A percentile compares a stretch with the other conserved stretches of the same genome.
These are phyloP conservation scores for Pseudomyrmex flavicornis DNA, from an alignment of 1,140 invertebrate genomes.

Conservation along the genomic window DNA sequence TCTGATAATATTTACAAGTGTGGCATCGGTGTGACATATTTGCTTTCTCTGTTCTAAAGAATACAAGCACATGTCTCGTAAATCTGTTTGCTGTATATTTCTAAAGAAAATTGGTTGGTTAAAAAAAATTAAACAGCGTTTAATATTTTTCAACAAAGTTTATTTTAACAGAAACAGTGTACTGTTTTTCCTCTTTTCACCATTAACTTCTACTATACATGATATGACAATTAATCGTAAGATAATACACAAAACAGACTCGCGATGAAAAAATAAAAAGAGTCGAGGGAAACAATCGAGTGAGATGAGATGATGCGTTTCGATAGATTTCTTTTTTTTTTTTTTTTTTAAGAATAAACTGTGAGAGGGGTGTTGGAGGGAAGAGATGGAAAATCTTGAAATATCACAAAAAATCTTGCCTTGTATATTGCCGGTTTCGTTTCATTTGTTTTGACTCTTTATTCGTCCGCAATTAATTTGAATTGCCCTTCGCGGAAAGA, in stretches of 20 bases:
- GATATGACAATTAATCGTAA: constrained; percentile 82
- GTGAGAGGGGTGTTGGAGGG: too few species aligned
- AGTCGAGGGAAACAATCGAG: constrained; percentile 37
- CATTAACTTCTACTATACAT: constrained; percentile 84
- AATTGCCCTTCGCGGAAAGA: constrained; percentile 51
- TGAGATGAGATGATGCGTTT: constrained; percentile 42
- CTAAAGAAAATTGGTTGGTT: background rate
- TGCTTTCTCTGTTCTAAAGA: background rate
- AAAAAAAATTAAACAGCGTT: constrained; percentile 3
- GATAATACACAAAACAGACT: constrained; percentile 82
- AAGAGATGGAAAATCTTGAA: constrained; percentile 68
- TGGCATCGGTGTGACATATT: background rate
- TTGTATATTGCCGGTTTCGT: constrained; percentile 69
- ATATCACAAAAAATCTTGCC: constrained; percentile 82
- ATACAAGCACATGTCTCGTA: background rate
- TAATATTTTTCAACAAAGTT: constrained; percentile 81
- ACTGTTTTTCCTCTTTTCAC: constrained; percentile 83
- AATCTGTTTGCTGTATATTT: background rate
- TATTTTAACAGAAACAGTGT: constrained; percentile 85
- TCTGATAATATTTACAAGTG: background rate
- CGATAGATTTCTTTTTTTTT: constrained; percentile 27
- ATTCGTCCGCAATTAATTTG: constrained; percentile 37
- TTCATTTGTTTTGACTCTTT: constrained; percentile 59
- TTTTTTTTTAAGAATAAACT: constrained; percentile 24
- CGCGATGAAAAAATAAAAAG: constrained; percentile 74